Conservation (phyloP, 2,113 vertebrate genomes). For the Gambusia holbrooki region DNA sequence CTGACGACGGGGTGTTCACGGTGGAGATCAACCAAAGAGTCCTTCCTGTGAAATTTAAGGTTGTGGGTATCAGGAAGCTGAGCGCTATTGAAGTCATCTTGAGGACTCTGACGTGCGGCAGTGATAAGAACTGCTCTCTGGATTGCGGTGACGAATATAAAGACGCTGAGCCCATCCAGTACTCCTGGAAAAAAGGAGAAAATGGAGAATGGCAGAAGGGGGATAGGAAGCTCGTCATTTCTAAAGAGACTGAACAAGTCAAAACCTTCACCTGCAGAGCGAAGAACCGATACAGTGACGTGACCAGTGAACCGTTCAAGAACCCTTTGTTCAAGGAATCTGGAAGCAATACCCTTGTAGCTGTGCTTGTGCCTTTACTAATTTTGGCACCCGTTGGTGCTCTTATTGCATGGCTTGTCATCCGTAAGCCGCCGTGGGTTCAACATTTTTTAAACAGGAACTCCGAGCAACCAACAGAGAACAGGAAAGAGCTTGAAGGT, state of each 20-base stretch:
- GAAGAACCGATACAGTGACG: accelerated
- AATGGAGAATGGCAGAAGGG: not conserved
- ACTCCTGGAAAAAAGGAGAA: slow-evolving; percentile 4
- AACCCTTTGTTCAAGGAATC: too few species aligned
- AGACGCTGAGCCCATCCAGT: not conserved
- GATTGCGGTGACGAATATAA: accelerated
- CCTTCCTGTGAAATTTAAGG: accelerated
- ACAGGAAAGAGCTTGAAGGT: too few species aligned
- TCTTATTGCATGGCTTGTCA: too few species aligned
- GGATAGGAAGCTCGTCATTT: not conserved
- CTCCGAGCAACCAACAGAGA: too few species aligned
- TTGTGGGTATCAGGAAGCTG: accelerated
- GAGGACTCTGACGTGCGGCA: accelerated
- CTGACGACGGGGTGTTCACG: accelerated
- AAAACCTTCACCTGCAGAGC: slow-evolving; percentile 18
- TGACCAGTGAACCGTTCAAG: too few species aligned
- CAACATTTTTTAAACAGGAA: too few species aligned
- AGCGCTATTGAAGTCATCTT: accelerated
- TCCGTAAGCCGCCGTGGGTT: too few species aligned
- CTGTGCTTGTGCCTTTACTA: too few species aligned
- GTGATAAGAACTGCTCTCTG: accelerated
- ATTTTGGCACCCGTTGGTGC: too few species aligned
- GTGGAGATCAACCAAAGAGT: slow-evolving; percentile 17
- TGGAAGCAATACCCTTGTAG: too few species aligned
- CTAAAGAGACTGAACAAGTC: accelerated